Evolutionary conservation across 2,113 vertebrate genomes (phyloP).

Genomic region (Leptobrachium leishanense): DNA sequence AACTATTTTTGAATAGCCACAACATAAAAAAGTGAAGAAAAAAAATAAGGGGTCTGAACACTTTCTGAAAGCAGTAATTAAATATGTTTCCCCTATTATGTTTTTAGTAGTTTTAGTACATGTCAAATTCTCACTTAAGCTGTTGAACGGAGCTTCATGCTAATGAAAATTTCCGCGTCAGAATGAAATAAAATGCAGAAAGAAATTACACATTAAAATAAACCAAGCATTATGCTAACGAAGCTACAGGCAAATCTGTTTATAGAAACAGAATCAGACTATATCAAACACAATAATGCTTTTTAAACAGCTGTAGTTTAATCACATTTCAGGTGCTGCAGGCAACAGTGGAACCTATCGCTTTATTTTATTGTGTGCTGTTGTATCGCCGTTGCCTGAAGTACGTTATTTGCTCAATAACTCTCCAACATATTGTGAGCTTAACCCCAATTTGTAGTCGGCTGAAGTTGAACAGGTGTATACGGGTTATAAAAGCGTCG

Average conservation of each 20-base stretch:
- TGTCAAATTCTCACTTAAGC: constrained; percentile 17
- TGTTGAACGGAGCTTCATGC: constrained; percentile 31
- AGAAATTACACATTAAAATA: constrained; percentile 47
- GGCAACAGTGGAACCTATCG: constrained; percentile 28
- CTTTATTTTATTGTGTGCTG: constrained; percentile 36
- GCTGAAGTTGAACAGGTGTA: constrained; percentile 32
- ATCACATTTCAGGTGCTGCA: constrained; percentile 47
- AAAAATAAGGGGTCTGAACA: too few species aligned
- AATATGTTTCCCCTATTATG: too few species aligned
- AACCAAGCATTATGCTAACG: constrained; percentile 47
- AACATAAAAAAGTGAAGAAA: too few species aligned
- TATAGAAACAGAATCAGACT: constrained; percentile 41
- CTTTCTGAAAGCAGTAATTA: too few species aligned
- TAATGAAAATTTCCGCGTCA: constrained; percentile 40
- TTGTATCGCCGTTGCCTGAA: constrained; percentile 15
- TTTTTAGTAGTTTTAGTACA: neutral
- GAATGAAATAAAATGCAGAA: constrained; percentile 28
- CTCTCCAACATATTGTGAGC: constrained; percentile 43
- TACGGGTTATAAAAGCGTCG: neutral
- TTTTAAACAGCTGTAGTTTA: constrained; percentile 49
- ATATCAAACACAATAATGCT: constrained; percentile 48
- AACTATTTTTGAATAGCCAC: too few species aligned
- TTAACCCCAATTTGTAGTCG: constrained; percentile 33
- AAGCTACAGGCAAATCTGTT: constrained; percentile 47
- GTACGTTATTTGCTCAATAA: constrained; percentile 29